phyloP scores from a whole-genome alignment of 2,888 invertebrate species.

The Anthophora plumipes region DNA sequence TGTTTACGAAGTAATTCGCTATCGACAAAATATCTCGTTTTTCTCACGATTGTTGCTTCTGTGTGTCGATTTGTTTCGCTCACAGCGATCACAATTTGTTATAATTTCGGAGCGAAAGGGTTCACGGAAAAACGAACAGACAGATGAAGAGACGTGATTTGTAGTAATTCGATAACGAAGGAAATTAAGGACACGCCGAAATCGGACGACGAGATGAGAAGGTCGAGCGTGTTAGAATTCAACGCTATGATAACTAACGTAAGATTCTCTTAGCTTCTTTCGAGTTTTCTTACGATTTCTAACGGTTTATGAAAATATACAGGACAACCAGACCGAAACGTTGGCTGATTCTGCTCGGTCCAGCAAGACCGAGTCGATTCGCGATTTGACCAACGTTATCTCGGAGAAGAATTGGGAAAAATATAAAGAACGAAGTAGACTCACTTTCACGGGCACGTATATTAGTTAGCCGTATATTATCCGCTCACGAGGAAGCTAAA shows the following conservation, averaged over 20 bases:
- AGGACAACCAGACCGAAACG: neutral
- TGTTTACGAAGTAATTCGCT: no score
- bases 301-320: neutral
- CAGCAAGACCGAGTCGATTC: slow-evolving; percentile 55
- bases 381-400: slow-evolving; percentile 72
- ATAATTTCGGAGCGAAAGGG: no score
- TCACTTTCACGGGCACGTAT: slow-evolving; percentile 18
- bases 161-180: slow-evolving; percentile 16
- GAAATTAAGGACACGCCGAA: neutral
- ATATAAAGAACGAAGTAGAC: slow-evolving; percentile 65
- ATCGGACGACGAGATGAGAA: neutral
- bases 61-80: no score
- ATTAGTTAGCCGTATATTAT: slow-evolving; percentile 32
- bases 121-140: no score
- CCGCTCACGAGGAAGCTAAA: no score
- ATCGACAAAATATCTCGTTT: no score
- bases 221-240: slow-evolving; percentile 71
- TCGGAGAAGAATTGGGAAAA: slow-evolving; percentile 74
- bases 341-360: slow-evolving; percentile 50
- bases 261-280: neutral
- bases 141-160: slow-evolving; percentile 13
- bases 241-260: slow-evolving; percentile 64
- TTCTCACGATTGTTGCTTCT: no score
- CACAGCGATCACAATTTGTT: no score
- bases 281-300: neutral